Evolutionary conservation across 2,113 vertebrate genomes (phyloP), one percentile per base, ranked within the genome.

Genomic region (Corythornis vintsioides): DNA sequence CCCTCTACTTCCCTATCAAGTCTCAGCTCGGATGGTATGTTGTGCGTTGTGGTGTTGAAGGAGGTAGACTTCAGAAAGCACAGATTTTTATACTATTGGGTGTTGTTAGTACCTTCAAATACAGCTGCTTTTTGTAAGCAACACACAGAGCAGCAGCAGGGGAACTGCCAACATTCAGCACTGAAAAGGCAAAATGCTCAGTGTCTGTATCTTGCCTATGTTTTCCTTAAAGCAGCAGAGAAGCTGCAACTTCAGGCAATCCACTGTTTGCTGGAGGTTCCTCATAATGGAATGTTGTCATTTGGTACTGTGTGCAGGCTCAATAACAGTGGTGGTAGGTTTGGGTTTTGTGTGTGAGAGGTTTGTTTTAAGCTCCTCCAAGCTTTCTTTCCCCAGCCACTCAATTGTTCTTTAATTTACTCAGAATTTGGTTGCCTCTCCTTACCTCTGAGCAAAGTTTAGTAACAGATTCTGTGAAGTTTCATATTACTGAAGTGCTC

Each of bases 371-470:
- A 73, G 74, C 22, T 59, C 33, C 15, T 64, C 38, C 25, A 87
- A 69, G 24, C 29, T 78, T 86, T 65, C 42, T 72, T 92, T 66
- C 66, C 55, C 16, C 73, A 72, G 61, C 25, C 38, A 35, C 60
- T 85, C 60, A 88, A 69, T 43, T 88, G 60, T 66, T 80, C 86
- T 88, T 77, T 65, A 83, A 80, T 88, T 92, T 87, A 65, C 13
- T 3, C 45, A 69, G 79, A 80, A 90, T 93, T 84, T 82, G 57
- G 60, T 95, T 2, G 29, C 80, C 80, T 86, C 83, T 92, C 86
- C 59, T 91, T 86, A 94, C 80, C 90, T 96, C 82, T 91, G 64
- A 92, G 89, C 91, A 72, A 95, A 92, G 79, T 89, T 91, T 65
- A 91, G 79, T 73, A 93, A 77, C 89, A 89, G 92, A 92, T 90